phyloP scores from a whole-genome alignment of 2,113 vertebrate genomes.

The Aptenodytes forsteri region DNA sequence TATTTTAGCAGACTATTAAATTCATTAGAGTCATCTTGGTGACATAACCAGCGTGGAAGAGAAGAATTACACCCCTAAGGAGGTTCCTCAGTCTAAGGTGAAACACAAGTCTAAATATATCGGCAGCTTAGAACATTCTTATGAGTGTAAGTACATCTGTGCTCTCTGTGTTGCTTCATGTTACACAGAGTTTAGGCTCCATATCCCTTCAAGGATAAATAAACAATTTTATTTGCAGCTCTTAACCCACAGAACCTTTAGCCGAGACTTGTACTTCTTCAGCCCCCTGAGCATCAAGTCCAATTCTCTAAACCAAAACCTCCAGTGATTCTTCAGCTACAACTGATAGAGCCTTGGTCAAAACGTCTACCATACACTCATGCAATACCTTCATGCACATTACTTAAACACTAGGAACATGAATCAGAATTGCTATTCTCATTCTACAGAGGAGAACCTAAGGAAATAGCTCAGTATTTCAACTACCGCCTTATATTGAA shows the following conservation, averaged over 20 bases:
- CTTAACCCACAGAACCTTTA: neutral
- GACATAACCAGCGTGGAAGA: neutral
- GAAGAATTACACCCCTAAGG: neutral
- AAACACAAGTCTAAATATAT: neutral
- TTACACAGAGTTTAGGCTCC: neutral
- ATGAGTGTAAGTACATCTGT: neutral
- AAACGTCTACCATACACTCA: neutral
- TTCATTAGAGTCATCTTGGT: neutral
- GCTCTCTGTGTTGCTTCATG: neutral
- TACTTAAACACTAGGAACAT: neutral
- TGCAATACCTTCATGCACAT: neutral
- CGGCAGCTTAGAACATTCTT: neutral
- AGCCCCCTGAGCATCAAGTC: neutral
- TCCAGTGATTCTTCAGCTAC: neutral
- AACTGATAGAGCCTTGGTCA: neutral
- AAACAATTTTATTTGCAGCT: neutral
- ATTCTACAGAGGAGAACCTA: neutral
- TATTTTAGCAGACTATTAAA: neutral
- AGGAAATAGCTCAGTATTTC: neutral
- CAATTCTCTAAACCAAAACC: neutral
- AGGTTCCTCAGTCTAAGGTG: neutral
- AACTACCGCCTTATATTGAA: neutral
- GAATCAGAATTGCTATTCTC: neutral
- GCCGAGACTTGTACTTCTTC: neutral
- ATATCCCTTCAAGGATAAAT: neutral